Evolutionary conservation across 2,888 invertebrate genomes (phyloP).

Genomic region (Tachina lurida): DNA sequence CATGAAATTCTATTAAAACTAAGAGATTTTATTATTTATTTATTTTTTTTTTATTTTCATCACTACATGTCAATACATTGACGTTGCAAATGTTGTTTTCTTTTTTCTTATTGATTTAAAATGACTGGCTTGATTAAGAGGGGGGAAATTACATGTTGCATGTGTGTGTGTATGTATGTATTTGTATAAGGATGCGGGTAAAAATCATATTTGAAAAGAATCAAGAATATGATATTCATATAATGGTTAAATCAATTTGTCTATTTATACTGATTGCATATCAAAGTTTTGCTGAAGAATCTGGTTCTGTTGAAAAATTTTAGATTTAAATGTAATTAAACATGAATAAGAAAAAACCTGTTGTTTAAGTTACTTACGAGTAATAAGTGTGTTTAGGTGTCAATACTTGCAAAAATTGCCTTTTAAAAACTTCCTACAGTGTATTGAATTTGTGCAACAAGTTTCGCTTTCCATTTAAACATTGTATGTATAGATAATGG

Average conservation of each 20-base stretch:
- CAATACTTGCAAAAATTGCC: background rate
- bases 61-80: constrained; percentile 48
- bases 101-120: constrained; percentile 39
- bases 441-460: constrained; percentile 47
- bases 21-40: constrained; percentile 12
- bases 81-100: constrained; percentile 46
- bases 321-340: background rate
- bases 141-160: background rate
- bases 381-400: constrained; percentile 50
- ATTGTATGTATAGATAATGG: constrained; percentile 25
- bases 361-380: constrained; percentile 26
- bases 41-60: constrained; percentile 21
- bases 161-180: background rate
- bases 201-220: background rate
- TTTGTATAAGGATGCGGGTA: background rate
- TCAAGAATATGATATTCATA: background rate
- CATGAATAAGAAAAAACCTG: constrained; percentile 32
- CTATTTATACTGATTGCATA: background rate
- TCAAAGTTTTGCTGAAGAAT: background rate
- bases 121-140: constrained; percentile 4
- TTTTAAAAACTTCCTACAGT: constrained; percentile 54
- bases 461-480: constrained; percentile 57
- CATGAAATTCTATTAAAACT: constrained; percentile 53
- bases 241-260: constrained; percentile 28
- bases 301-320: background rate